Evolutionary conservation across 1,140 invertebrate species (phyloP).

Genomic region (Brachionus plicatilis): DNA sequence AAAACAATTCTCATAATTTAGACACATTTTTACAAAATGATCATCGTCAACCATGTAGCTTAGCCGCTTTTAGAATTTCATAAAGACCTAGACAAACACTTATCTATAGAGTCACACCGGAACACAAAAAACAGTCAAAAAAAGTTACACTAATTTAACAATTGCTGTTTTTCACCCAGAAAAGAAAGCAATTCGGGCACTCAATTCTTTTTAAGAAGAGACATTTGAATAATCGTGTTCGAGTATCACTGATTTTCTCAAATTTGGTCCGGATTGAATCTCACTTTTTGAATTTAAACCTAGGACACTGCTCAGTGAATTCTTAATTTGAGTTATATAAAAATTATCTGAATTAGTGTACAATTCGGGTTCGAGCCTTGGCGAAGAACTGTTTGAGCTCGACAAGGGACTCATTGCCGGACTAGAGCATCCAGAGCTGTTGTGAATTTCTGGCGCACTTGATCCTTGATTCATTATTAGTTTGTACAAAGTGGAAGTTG

Average conservation of each 20-base stretch:
- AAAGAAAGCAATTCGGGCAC: background rate
- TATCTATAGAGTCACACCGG: background rate
- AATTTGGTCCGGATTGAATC: background rate
- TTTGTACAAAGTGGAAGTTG: constrained; percentile 37
- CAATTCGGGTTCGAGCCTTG: background rate
- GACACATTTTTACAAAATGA: background rate
- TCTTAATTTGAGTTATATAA: constrained; percentile 14
- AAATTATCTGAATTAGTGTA: background rate
- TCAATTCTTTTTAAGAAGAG: too few relatives aligned
- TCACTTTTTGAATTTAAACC: background rate
- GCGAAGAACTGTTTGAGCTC: background rate
- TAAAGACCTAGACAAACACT: background rate
- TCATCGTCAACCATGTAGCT: background rate
- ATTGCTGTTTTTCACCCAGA: constrained; percentile 17
- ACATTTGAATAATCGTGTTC: constrained; percentile 20
- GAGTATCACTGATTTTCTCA: background rate
- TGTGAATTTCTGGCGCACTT: background rate
- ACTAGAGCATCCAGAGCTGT: background rate
- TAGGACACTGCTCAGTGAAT: background rate
- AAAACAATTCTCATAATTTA: background rate
- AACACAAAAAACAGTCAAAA: background rate
- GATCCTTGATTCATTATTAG: constrained; percentile 35
- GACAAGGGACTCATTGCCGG: background rate
- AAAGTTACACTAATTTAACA: background rate
- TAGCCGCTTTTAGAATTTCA: background rate